Base-by-base conservation (phyloP, 2,113 vertebrate species). In the Otis tarda region DNA sequence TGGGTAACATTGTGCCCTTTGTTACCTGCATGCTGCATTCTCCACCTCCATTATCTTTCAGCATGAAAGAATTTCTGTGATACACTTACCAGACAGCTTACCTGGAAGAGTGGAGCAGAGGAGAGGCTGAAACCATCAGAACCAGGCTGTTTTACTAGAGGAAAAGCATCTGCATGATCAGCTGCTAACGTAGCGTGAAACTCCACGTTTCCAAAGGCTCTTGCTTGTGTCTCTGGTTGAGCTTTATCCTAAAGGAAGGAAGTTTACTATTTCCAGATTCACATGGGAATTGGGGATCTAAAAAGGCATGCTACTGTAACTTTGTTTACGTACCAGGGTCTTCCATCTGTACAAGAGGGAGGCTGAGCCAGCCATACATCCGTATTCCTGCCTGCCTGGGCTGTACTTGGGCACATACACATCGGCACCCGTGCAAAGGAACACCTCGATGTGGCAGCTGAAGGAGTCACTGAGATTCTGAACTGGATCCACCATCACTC, bases 391-490 rank as follows among this genome's bases (percentile, higher is more conserved):
- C 59, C 97, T 96, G 14, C 95, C 97, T 52, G 98, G 98, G 94
- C 97, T 98, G 78, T 98, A 98, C 89, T 98, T 98, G 78, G 98
- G 98, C 39, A 98, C 96, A 12, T 98, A 98, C 7, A 98, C 97
- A 14, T 98, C 98, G 0, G 98, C 97, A 30, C 98, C 98, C 2
- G 98, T 98, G 94, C 98, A 98, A 57, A 99, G 97, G 93, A 99
- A 98, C 59, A 98, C 97, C 91, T 98, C 97, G 3, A 98, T 98
- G 90, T 73, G 98, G 91, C 98, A 98, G 90, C 94, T 97, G 95
- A 99, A 98, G 23, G 98, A 98, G 70, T 97, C 97, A 1, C 98
- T 97, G 19, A 98, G 97, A 93, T 98, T 98, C 97, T 98, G 98
- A 91, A 98, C 98, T 16, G 98, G 98, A 89, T 98, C 98, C 87